phyloP scores from a whole-genome alignment of 2,888 invertebrate species.

The Sepiola atlantica region DNA sequence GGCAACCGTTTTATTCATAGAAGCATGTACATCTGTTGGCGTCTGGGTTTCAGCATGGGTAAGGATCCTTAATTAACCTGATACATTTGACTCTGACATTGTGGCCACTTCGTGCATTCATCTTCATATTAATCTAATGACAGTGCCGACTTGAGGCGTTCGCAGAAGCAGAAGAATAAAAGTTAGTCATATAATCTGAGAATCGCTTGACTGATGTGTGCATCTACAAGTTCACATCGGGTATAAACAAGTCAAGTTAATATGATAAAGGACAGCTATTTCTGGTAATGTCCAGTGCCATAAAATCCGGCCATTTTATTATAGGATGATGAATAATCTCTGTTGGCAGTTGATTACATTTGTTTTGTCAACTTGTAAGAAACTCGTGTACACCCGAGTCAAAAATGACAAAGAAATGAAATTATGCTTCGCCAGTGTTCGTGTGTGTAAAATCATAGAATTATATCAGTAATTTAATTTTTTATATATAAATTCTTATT shows the following conservation, averaged over 20 bases:
- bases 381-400: too few relatives aligned
- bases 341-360: neutral
- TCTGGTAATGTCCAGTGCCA: neutral
- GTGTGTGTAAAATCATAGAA: too few relatives aligned
- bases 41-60: neutral
- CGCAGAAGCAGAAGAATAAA: neutral
- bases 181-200: neutral
- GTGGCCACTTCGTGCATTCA: neutral
- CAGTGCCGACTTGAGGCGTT: neutral
- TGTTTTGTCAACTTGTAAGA: neutral
- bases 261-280: neutral
- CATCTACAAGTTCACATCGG: neutral
- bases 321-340: neutral
- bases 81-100: neutral
- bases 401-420: too few relatives aligned
- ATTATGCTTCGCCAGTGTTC: too few relatives aligned
- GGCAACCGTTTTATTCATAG: neutral
- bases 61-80: neutral
- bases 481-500: too few relatives aligned
- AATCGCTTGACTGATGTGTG: neutral
- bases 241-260: neutral
- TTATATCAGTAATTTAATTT: too few relatives aligned
- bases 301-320: neutral
- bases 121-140: constrained; percentile 32
- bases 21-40: neutral